These are phyloP conservation scores for Kryptolebias marmoratus DNA, from an alignment of 2,113 vertebrate genomes.

Conservation along the genomic window DNA sequence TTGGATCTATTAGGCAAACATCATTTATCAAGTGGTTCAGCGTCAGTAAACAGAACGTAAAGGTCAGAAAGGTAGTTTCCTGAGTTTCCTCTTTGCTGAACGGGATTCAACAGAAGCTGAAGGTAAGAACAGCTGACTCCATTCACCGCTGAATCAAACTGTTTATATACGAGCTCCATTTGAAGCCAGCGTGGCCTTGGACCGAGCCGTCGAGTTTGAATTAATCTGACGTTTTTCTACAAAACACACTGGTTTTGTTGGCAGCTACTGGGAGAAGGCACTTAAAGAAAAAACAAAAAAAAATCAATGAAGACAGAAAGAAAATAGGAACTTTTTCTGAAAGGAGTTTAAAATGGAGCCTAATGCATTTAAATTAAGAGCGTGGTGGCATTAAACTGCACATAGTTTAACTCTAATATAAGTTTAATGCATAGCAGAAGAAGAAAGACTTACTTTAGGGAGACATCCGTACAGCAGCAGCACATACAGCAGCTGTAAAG, in stretches of 20 bases:
- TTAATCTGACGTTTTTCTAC: not conserved
- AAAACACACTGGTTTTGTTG: not conserved
- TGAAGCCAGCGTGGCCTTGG: not conserved
- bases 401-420: no score
- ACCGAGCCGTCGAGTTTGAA: not conserved
- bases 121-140: not conserved
- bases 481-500: constrained; percentile 44
- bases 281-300: not conserved
- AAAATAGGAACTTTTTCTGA: not conserved
- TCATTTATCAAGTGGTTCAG: no score
- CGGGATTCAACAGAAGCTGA: not conserved
- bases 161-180: not conserved
- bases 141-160: no score
- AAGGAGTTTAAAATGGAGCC: not conserved
- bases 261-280: not conserved
- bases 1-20: no score
- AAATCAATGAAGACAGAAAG: not conserved
- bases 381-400: no score
- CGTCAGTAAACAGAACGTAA: no score
- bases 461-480: constrained; percentile 51
- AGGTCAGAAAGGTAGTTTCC: no score
- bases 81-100: no score
- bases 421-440: not conserved
- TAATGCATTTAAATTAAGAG: no score
- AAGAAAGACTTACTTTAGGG: constrained; percentile 60